Conservation (phyloP, 2,113 vertebrate species). For the Dicerorhinus sumatrensis region DNA sequence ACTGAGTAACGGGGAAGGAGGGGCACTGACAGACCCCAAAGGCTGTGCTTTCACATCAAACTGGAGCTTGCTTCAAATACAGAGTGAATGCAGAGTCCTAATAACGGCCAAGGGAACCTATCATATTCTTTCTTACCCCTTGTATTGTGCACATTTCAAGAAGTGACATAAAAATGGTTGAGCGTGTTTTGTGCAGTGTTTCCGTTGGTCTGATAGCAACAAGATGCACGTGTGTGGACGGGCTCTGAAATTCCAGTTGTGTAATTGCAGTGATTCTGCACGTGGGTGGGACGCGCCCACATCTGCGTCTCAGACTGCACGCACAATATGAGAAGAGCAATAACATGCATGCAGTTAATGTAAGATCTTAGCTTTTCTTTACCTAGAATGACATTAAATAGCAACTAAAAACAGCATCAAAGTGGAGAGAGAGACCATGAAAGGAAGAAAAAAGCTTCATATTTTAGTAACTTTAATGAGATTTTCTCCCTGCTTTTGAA, state of each 20-base stretch:
- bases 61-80: not conserved
- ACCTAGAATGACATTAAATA: not conserved
- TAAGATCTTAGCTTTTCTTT: not conserved
- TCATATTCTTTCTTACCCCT: rapidly evolving
- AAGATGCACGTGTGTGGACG: rapidly evolving
- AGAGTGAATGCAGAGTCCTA: not conserved
- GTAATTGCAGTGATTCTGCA: not conserved
- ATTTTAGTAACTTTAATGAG: rapidly evolving
- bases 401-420: rapidly evolving
- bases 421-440: too few species aligned
- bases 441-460: not conserved
- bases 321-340: rapidly evolving
- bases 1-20: rapidly evolving
- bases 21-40: rapidly evolving
- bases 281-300: too few species aligned
- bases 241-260: rapidly evolving
- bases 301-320: not conserved
- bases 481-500: not conserved
- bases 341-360: rapidly evolving
- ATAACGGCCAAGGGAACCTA: rapidly evolving
- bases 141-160: rapidly evolving
- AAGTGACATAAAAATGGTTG: not conserved
- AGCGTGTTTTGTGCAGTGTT: rapidly evolving
- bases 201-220: too few species aligned
- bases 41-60: not conserved